Evolutionary conservation across 2,888 invertebrate species (phyloP), one percentile per base, ranked within the genome.

Genomic region (Noctua pronuba): DNA sequence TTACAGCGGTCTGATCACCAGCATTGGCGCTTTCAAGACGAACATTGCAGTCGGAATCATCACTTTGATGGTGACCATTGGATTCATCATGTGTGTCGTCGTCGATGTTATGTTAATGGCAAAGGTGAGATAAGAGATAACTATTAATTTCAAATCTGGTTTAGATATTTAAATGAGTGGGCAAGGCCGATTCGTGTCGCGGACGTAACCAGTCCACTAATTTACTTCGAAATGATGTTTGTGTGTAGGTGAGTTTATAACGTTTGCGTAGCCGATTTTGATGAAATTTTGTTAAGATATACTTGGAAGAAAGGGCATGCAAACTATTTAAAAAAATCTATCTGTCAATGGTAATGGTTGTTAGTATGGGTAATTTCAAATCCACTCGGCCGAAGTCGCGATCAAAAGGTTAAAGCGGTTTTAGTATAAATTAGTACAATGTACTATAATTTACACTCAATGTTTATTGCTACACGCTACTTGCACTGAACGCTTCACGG

Each of bases 81-180:
- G 98, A 67, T 99, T 99, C 95, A 97, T 98, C 85, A 95, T 97
- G 44, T 98, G 98, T 77, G 98, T 98, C 55, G 97, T 97, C 65
- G 98, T 98, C 73, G 98, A 99, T 94, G 95, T 99, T 85, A 97
- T 99, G 93, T 97, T 99, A 89, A 97, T 99, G 88, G 98, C 98
- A 67, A 99, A 99, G 98, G 99, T 99, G 97, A 92, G 78, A 31
- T 41, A n/a, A 31, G 97, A 92, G 76, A 35, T 41, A 24, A 35
- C 21, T 73, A 31, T 69, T 58, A 13, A 41, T 18, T 38, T 38
- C 2, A 49, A 31, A 76, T 41, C 49, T 73, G 44, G 44, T 73
- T 80, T 52, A 35, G 41, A 65, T 65, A 31, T 64, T 16, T n/a
- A 64, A 38, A 46, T 44, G 18, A 1, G 10, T 73, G 44, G 16